Base-by-base conservation (phyloP, 2,797 vertebrate genomes). In the Babyrousa celebensis region DNA sequence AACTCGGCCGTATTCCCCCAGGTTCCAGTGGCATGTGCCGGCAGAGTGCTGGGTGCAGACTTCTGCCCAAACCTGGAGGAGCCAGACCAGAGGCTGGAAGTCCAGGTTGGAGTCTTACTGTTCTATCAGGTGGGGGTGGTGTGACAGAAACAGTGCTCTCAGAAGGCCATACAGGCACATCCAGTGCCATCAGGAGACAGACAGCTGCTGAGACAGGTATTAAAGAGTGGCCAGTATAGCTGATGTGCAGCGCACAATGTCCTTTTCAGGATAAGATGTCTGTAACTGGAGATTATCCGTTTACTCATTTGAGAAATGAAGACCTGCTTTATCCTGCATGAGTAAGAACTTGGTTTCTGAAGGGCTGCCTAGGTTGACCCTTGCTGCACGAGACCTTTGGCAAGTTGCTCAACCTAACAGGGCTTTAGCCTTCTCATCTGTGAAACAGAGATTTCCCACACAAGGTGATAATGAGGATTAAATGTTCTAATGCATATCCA, bases 51-150 rank as follows among this genome's bases (percentile, higher is more conserved):
- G 90, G 92, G 96, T 96, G 97, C 96, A 96, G 96, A 97, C 96
- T 97, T 97, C 79, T 98, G 97, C 96, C 96, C 96, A 97, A 96
- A 96, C 91, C 97, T 97, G 97, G 97, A 98, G 97, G 97, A 97
- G 43, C 96, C 97, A 97, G 96, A 97, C 96, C 97, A 97, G 96
- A 97, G 97, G 97, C 92, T 98, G 96, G 96, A 98, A 96, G 97
- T 97, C 96, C 97, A 97, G 97, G 97, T 97, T 97, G 97, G 97
- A 97, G 97, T 95, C 96, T 97, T 97, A 95, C 1, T 97, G 78
- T 95, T 97, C 96, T 97, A 94, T 97, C 62, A 97, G 94, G 80
- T 91, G 94, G 95, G 97, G 95, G 96, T 94, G 91, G 63, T 88
- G 7, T 93, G 84, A 89, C 36, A 88, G 70, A 86, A 90, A 40